Evolutionary conservation across 2,797 vertebrate genomes (phyloP), one percentile per base, ranked within the genome.

Genomic region (Novumbra hubbsi): DNA sequence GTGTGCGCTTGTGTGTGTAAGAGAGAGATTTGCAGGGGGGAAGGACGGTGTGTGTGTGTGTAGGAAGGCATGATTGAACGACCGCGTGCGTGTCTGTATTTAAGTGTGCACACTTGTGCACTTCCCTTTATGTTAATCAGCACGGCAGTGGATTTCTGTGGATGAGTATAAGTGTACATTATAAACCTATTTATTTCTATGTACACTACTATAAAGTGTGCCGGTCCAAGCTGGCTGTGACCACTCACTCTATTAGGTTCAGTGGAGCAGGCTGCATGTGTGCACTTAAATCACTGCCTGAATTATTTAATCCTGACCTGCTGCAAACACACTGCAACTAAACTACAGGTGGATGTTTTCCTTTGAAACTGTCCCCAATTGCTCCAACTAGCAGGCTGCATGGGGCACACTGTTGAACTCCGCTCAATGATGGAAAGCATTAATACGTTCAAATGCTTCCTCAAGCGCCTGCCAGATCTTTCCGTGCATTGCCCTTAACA

Each of bases 211-310:
- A 41, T 41, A 41, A 41, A 4, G 41, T 41, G 41, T 11, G 41
- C 41, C 9, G 5, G 41, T 41, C 49, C 38, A 11, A 68, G 9
- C 19, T 48, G 66, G 65, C 30, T 11, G 65, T 49, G 62, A 52
- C 70, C 28, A n/a, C 63, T 78, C 76, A 78, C 2, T 32, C 63
- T 62, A 15, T 38, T 73, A 78, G 71, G 76, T 85, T 83, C 55
- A 74, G 70, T 30, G 0, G 73, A 76, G 75, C 82, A 85, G 81
- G 73, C 79, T 48, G 69, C 45, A 66, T 67, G 49, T 71, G 68
- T 60, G 34, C 68, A 49, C 55, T 70, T 66, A 63, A 45, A 30
- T 70, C 24, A 19, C 41, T 45, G 55, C 49, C 45, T 70, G 41
- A 72, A 68, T 77, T 38, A 73, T 73, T 77, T 64, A 77, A 55